Base-by-base conservation (phyloP, 1,140 invertebrate species). In the Meloidogyne floridensis region DNA sequence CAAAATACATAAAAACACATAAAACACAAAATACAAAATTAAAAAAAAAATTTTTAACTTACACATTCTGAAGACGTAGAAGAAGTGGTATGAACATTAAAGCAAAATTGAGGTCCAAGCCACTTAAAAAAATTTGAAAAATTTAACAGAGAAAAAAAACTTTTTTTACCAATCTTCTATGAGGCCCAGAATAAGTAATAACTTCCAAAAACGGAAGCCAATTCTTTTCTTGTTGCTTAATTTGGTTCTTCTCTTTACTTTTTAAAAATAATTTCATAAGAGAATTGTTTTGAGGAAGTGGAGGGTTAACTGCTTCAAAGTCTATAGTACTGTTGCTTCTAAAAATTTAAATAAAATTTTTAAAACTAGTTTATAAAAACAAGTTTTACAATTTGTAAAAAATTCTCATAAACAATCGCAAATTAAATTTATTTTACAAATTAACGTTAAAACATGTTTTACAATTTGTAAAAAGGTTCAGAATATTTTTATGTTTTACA, bases 81-180 rank as follows among this genome's bases (percentile, higher is more conserved):
- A 85, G 9, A 86, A 82, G 59, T 87, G 20, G 77, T 71, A 70
- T 88, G 90, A 42, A 83, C 56, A 65, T 75, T 82, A 74, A 89
- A 90, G 6, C 81, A 80, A 76, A 89, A 89, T 77, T 89, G 88
- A 8, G 88, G 88, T 51, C 89, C 88, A 71, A 87, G 85, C 89
- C 88, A 89, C 54, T 77, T 53, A 70, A 56, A 56, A 77, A 74
- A 56, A 20, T 11, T 11, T 42, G 10, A 47, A 4, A 18, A 13
- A 32, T 32, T 32, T 32, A 32, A 32, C 32, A 32, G 32, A 32
- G 32, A 47, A 42, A 43, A 77, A 59, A 54, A 54, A n/a, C n/a
- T n/a, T 18, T 8, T 7, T 18, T 43, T 10, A 77, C 75, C 75
- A 89, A 77, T 47, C 88, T 84, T 59, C 88, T 84, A 83, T 89